Conservation (phyloP, 2,888 invertebrate genomes). For the Spodoptera picta region DNA sequence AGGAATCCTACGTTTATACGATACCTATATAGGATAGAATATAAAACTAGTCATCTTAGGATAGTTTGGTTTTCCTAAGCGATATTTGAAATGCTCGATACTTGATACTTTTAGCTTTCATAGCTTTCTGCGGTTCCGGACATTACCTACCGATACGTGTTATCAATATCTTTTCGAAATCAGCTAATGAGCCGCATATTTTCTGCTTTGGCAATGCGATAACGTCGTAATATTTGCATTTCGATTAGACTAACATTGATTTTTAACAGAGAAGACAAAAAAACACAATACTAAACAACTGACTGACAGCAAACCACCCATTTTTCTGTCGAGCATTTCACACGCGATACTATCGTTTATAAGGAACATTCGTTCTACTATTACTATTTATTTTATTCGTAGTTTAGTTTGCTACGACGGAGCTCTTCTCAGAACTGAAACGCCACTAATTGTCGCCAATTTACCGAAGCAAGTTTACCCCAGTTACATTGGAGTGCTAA, state of each 20-base stretch:
- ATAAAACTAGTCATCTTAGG: too few relatives aligned
- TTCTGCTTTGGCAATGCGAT: not conserved
- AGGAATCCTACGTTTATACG: too few relatives aligned
- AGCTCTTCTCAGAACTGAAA: too few relatives aligned
- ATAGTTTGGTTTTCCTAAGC: too few relatives aligned
- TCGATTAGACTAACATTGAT: conserved; percentile 5
- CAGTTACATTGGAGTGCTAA: too few relatives aligned
- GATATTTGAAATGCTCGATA: not conserved
- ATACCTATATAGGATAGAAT: too few relatives aligned
- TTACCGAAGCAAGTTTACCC: too few relatives aligned
- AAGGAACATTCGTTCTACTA: not conserved
- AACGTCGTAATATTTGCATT: not conserved
- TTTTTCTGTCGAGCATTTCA: too few relatives aligned
- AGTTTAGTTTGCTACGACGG: too few relatives aligned
- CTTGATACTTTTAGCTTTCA: not conserved
- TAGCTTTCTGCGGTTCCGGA: not conserved
- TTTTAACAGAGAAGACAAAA: not conserved
- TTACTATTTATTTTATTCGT: not conserved
- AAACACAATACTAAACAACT: conserved; percentile 2
- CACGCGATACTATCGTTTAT: too few relatives aligned
- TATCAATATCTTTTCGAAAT: conserved; percentile 7
- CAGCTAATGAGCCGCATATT: conserved; percentile 13
- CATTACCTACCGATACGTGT: conserved; percentile 10
- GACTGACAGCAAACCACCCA: not conserved
- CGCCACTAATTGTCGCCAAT: too few relatives aligned